Base-by-base conservation (phyloP, 2,888 invertebrate species). In the Arge pagana region DNA sequence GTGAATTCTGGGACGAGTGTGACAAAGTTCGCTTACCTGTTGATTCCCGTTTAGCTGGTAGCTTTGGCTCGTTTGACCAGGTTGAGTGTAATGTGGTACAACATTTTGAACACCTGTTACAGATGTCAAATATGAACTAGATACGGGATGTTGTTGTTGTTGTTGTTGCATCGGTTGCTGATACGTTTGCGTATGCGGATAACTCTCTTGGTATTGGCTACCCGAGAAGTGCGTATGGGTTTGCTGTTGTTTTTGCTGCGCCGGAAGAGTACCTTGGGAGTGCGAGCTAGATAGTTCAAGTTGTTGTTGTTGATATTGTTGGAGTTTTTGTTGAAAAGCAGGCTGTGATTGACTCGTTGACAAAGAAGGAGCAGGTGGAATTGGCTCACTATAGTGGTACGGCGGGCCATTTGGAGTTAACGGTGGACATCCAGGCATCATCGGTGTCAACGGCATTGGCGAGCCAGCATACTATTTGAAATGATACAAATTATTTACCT, bases 331-430 rank as follows among this genome's bases (percentile, higher is more conserved):
- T 50, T 74, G 75, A 59, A 75, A 74, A 21, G 71, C 75, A 10
- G 75, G 72, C 42, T 76, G 75, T 16, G 75, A 74, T 52, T 76
- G 76, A 49, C 73, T 73, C 18, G 69, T 70, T 13, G 74, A 72
- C 31, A 75, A 64, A 60, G 66, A 75, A 48, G 62, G 78, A 61
- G 77, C 80, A 72, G 66, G 80, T 69, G 77, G 84, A 79, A 68
- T 75, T 15, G 74, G 81, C 77, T 77, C 84, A 79, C 59, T 83
- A 79, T 77, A 81, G 72, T 70, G 83, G 80, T 75, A 83, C 74
- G 70, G 82, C 74, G 78, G 84, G 77, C 64, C 76, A 54, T 75
- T 76, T 31, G 76, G 76, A 31, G 76, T 75, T 54, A 75, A 50
- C 3, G 73, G 67, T 35, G 73, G 73, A 61, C 75, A 75, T 11